Evolutionary conservation across 2,888 invertebrate genomes (phyloP).

Genomic region (Drosophila diplacantha): DNA sequence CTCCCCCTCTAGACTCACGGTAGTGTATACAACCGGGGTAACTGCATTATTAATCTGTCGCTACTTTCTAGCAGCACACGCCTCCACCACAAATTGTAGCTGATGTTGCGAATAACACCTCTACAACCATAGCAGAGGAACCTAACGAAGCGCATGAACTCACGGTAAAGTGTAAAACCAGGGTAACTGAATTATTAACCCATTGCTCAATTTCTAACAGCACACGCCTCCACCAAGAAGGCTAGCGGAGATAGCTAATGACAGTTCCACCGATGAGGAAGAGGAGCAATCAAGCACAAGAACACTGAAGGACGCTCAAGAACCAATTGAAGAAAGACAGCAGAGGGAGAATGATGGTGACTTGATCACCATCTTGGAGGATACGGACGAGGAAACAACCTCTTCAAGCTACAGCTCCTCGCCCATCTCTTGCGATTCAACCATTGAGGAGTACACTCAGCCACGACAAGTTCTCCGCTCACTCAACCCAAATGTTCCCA

Average conservation of each 20-base stretch:
- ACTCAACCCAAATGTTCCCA: not conserved
- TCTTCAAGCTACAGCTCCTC: not conserved
- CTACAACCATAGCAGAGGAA: not conserved
- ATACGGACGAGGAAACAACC: not conserved
- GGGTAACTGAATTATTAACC: not conserved
- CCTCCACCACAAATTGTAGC: not conserved
- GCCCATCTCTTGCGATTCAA: constrained; percentile 8
- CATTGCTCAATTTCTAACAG: not conserved
- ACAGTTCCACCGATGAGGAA: not conserved
- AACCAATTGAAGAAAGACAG: no score
- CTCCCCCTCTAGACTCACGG: not conserved
- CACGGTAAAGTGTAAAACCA: not conserved
- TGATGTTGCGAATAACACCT: not conserved
- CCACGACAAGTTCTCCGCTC: not conserved
- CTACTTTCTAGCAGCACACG: not conserved
- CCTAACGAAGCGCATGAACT: not conserved
- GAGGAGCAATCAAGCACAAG: not conserved
- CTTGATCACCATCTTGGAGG: constrained; percentile 8
- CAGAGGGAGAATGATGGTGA: not conserved
- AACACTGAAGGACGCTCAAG: not conserved
- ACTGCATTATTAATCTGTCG: not conserved
- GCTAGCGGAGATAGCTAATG: not conserved
- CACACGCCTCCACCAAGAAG: constrained; percentile 3
- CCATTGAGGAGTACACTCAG: not conserved
- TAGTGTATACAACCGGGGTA: not conserved